A percentile compares a stretch with the other conserved stretches of the same genome.
phyloP scores from a whole-genome alignment of 2,113 vertebrate genomes.

The Passer montanus region DNA sequence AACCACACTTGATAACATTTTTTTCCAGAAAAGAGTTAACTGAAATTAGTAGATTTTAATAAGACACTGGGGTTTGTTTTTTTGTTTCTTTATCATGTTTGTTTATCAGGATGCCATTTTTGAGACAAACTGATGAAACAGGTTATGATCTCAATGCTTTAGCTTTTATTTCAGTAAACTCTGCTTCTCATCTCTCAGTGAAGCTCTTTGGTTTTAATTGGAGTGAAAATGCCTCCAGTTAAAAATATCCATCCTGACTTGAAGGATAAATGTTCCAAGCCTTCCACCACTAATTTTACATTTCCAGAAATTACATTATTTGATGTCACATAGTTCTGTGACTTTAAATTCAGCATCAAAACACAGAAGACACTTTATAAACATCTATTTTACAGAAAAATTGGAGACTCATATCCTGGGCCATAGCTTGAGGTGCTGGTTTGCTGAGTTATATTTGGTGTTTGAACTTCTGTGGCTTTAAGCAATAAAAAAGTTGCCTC shows the following conservation, averaged over 20 bases:
- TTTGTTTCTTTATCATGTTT: neutral
- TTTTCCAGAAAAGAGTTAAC: neutral
- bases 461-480: neutral
- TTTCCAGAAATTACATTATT: neutral
- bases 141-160: neutral
- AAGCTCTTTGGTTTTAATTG: neutral
- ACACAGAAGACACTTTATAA: neutral
- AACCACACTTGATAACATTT: neutral
- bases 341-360: neutral
- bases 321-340: neutral
- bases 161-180: neutral
- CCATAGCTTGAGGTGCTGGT: fast-evolving
- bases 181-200: neutral
- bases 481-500: neutral
- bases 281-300: neutral
- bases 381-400: neutral
- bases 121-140: neutral
- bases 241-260: neutral
- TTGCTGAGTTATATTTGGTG: neutral
- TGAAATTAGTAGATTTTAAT: neutral
- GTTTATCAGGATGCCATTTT: neutral
- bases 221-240: neutral
- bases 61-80: neutral
- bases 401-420: neutral
- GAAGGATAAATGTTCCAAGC: neutral